Conservation (phyloP, 2,797 vertebrate species). For the Rhinogobio ventralis region DNA sequence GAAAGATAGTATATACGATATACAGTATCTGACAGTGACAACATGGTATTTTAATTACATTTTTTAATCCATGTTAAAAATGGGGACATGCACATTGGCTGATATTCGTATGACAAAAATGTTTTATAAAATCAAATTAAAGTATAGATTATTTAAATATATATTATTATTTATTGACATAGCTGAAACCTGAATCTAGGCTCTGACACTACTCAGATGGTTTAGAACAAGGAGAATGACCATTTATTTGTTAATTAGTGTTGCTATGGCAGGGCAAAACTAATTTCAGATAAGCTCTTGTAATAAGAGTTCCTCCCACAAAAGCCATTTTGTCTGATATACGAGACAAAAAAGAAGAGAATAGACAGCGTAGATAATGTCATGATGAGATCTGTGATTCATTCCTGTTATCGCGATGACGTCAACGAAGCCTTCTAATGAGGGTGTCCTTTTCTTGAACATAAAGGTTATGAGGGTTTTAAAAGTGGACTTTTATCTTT, state of each 20-base stretch:
- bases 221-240: background rate
- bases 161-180: background rate
- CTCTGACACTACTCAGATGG: background rate
- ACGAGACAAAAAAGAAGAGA: conserved; percentile 3
- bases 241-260: conserved; percentile 35
- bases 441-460: conserved; percentile 51
- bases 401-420: conserved; percentile 29
- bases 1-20: background rate
- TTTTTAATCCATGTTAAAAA: background rate
- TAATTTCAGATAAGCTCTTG: conserved; percentile 45
- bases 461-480: conserved; percentile 20
- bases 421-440: conserved; percentile 38
- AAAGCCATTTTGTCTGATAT: conserved; percentile 15
- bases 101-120: background rate
- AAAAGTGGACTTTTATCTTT: background rate
- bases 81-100: background rate
- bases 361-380: conserved; percentile 39
- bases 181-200: background rate
- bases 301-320: conserved; percentile 33
- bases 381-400: conserved; percentile 37
- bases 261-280: conserved; percentile 19
- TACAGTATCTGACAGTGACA: background rate
- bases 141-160: background rate
- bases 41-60: background rate
- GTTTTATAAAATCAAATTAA: background rate